These are phyloP conservation scores for Umimayanthus chanpuru DNA, from an alignment of 92 coral and sea anemone species.

Conservation along the genomic window DNA sequence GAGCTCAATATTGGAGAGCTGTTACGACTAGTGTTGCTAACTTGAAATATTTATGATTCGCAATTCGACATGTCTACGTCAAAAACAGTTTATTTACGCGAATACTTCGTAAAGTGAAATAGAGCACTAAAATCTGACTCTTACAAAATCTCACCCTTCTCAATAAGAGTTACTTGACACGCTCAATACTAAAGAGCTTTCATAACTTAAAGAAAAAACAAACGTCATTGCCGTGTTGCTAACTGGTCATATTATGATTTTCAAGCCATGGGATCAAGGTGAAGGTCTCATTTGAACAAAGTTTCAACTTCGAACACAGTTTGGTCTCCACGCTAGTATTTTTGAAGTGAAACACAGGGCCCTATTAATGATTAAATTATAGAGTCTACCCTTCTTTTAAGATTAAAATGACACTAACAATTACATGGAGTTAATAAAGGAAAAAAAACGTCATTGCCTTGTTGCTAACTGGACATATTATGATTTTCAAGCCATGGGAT, in stretches of 20 bases:
- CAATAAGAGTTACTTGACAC: neutral
- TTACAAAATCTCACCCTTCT: neutral
- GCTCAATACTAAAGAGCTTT: neutral
- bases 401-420: no score
- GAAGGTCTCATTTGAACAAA: neutral
- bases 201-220: no score
- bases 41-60: neutral
- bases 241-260: neutral
- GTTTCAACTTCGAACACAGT: neutral
- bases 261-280: neutral
- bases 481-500: neutral
- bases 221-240: neutral
- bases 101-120: no score
- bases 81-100: neutral
- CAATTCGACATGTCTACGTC: neutral
- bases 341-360: no score
- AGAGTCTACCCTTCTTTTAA: neutral
- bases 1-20: neutral
- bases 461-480: neutral
- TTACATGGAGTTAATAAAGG: no score
- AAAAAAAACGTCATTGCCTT: neutral
- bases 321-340: neutral
- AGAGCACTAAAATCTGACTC: neutral
- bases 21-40: neutral
- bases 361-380: neutral